A percentile compares a stretch with the other conserved stretches of the same genome.
phyloP scores from a whole-genome alignment of 2,797 vertebrate genomes.

The Danio tinwini region DNA sequence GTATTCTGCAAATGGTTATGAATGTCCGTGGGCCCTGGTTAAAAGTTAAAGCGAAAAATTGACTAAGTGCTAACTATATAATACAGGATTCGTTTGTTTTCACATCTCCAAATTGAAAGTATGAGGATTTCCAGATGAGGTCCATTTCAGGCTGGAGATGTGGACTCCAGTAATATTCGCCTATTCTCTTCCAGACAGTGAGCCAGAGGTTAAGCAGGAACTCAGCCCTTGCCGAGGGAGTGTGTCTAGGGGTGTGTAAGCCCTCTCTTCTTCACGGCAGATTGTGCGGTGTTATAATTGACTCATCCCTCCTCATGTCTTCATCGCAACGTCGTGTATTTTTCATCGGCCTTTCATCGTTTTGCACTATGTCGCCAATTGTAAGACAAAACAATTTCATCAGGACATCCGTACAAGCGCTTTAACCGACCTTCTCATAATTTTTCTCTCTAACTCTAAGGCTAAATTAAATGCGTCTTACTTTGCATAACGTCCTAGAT shows the following conservation, averaged over 20 bases:
- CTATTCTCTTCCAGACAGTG: constrained; percentile 40
- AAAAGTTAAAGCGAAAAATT: constrained; percentile 35
- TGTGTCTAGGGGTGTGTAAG: constrained; percentile 45
- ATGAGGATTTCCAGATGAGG: constrained; percentile 52
- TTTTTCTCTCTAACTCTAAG: not conserved
- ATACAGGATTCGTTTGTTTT: constrained; percentile 45
- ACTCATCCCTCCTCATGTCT: constrained; percentile 36
- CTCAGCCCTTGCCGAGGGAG: constrained; percentile 44
- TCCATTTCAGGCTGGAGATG: constrained; percentile 32
- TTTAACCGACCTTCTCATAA: not conserved
- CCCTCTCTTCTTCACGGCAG: constrained; percentile 42
- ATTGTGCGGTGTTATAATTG: constrained; percentile 33
- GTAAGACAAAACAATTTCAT: not conserved
- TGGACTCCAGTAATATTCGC: constrained; percentile 28
- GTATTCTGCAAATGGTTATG: constrained; percentile 44
- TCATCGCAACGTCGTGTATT: constrained; percentile 22
- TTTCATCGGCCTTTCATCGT: constrained; percentile 25
- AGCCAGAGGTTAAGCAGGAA: constrained; percentile 52
- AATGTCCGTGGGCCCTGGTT: constrained; percentile 23
- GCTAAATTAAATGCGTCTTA: not conserved
- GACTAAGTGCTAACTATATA: constrained; percentile 37
- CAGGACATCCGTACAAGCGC: not conserved
- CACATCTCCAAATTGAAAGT: constrained; percentile 25
- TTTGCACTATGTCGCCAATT: not conserved
- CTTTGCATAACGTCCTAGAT: not conserved